These are phyloP conservation scores for Spicauda simplicius DNA, from an alignment of 2,888 invertebrate genomes.

Conservation along the genomic window DNA sequence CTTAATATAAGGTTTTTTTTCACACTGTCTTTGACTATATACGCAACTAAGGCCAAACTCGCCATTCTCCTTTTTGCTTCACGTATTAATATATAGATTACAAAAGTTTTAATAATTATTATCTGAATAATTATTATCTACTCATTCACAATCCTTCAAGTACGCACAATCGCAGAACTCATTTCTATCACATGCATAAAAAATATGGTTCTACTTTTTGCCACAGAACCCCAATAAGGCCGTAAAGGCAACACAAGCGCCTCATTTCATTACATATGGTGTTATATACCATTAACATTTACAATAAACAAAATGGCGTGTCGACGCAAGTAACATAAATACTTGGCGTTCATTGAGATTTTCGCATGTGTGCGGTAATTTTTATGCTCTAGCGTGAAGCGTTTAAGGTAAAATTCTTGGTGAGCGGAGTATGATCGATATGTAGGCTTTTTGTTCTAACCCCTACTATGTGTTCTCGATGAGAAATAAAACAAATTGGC, in stretches of 20 bases:
- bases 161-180: too few species aligned
- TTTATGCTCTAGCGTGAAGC: constrained; percentile 32
- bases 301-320: constrained; percentile 25
- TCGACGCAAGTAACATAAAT: constrained; percentile 15
- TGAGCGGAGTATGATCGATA: constrained; percentile 19
- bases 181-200: too few species aligned
- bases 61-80: too few species aligned
- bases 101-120: too few species aligned
- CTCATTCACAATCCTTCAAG: too few species aligned
- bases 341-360: constrained; percentile 31
- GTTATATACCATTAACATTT: constrained; percentile 32
- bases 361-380: constrained; percentile 33
- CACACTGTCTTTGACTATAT: too few species aligned
- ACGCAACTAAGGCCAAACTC: too few species aligned
- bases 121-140: too few species aligned
- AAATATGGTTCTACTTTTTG: background rate
- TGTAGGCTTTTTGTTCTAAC: constrained; percentile 15
- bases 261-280: constrained; percentile 22
- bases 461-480: constrained; percentile 9
- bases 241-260: constrained; percentile 2
- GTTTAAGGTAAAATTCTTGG: constrained; percentile 31
- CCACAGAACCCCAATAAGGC: constrained; percentile 13
- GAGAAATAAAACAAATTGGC: background rate
- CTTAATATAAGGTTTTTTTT: too few species aligned
- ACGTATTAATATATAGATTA: too few species aligned